A percentile compares a stretch with the other conserved stretches of the same genome.
These are phyloP conservation scores for Calycopis cecrops DNA, from an alignment of 1,140 invertebrate species.

Conservation along the genomic window DNA sequence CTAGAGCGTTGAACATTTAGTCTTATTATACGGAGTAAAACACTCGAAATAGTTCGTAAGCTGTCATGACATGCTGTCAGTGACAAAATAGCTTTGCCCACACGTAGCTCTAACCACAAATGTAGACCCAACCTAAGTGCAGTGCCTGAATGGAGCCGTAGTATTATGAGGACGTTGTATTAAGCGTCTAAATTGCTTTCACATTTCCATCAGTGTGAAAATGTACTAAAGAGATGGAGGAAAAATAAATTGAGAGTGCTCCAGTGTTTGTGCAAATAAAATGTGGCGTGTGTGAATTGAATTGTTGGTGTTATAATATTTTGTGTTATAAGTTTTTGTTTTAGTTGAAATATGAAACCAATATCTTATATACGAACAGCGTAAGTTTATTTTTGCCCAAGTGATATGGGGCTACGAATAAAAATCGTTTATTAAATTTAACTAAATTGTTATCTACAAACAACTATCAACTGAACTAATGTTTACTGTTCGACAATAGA, in stretches of 20 bases:
- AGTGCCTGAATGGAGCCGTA: constrained; percentile 4
- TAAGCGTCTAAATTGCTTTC: constrained; percentile 11
- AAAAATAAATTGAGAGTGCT: constrained; percentile 10
- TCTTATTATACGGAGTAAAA: too few species aligned
- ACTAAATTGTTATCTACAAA: too few species aligned
- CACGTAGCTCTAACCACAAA: constrained; percentile 2
- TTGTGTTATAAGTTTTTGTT: too few species aligned
- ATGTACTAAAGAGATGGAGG: constrained; percentile 9
- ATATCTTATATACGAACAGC: too few species aligned
- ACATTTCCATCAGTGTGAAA: constrained; percentile 12
- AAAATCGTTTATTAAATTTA: too few species aligned
- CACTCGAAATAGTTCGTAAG: background rate
- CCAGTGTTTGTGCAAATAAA: background rate
- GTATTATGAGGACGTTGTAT: constrained; percentile 9
- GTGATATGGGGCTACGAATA: too few species aligned
- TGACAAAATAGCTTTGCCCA: constrained; percentile 6
- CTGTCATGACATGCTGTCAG: constrained; percentile 8
- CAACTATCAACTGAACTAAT: too few species aligned
- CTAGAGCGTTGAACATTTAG: too few species aligned
- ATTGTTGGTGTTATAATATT: constrained; percentile 1
- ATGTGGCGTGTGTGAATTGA: constrained; percentile 6
- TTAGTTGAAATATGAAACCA: too few species aligned
- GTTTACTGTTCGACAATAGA: too few species aligned
- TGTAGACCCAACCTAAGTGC: constrained; percentile 7
- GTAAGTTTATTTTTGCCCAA: too few species aligned